These are phyloP conservation scores for Cervus canadensis DNA, from an alignment of 2,113 vertebrate genomes.

Conservation along the genomic window DNA sequence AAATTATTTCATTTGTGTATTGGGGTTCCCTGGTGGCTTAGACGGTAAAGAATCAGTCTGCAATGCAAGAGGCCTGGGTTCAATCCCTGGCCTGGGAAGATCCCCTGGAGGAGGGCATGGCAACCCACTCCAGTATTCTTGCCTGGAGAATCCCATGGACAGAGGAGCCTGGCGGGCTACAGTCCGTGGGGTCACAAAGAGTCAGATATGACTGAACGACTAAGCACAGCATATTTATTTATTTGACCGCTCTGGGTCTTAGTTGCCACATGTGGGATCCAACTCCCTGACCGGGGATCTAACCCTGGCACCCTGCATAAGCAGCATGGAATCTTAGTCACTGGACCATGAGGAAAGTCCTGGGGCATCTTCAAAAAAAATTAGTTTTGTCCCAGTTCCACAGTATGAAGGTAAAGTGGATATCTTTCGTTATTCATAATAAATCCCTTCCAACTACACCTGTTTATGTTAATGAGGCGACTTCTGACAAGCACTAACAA, in stretches of 20 bases:
- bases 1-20: neutral
- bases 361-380: neutral
- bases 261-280: neutral
- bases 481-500: neutral
- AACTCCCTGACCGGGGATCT: neutral
- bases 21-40: neutral
- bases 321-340: neutral
- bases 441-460: neutral
- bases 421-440: neutral
- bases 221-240: neutral
- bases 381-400: neutral
- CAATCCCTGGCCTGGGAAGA: neutral
- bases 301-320: neutral
- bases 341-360: neutral
- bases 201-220: neutral
- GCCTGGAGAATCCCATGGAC: neutral
- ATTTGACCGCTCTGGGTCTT: neutral
- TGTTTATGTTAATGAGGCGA: neutral
- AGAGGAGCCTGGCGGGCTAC: neutral
- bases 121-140: neutral
- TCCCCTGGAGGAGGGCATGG: neutral
- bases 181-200: accelerated
- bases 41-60: neutral
- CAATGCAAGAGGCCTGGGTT: neutral
- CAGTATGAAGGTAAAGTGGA: neutral